phyloP scores from a whole-genome alignment of 2,797 vertebrate genomes.

The Hyperoplus immaculatus region DNA sequence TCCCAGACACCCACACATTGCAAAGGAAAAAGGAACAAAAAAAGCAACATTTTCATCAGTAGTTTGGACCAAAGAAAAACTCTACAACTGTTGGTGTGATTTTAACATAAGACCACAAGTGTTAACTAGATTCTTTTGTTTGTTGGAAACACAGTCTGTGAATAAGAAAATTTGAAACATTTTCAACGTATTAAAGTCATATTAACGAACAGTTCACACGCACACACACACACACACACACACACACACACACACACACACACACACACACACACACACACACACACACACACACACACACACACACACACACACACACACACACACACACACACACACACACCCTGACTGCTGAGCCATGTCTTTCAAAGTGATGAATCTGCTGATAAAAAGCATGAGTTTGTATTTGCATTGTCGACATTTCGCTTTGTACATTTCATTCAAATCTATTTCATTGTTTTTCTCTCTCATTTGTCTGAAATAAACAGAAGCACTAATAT shows the following conservation, averaged over 20 bases:
- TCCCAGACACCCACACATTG: neutral
- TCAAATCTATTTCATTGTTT: neutral
- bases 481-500: slow-evolving; percentile 33
- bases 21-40: neutral
- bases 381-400: neutral
- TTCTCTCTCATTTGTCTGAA: no score
- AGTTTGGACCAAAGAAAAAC: slow-evolving; percentile 16
- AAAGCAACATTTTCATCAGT: neutral
- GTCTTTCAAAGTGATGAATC: neutral
- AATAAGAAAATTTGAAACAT: neutral
- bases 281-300: no score
- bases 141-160: neutral
- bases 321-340: neutral
- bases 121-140: neutral
- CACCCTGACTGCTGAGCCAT: slow-evolving; percentile 39
- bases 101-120: neutral
- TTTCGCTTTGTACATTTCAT: slow-evolving; percentile 4
- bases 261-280: no score
- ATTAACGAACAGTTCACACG: no score
- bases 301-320: neutral
- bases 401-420: neutral
- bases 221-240: no score
- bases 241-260: no score
- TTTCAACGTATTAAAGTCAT: no score
- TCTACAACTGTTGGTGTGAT: neutral